A percentile compares a stretch with the other conserved stretches of the same genome.
phyloP scores from a whole-genome alignment of 2,113 vertebrate genomes.

The Platichthys stellatus region DNA sequence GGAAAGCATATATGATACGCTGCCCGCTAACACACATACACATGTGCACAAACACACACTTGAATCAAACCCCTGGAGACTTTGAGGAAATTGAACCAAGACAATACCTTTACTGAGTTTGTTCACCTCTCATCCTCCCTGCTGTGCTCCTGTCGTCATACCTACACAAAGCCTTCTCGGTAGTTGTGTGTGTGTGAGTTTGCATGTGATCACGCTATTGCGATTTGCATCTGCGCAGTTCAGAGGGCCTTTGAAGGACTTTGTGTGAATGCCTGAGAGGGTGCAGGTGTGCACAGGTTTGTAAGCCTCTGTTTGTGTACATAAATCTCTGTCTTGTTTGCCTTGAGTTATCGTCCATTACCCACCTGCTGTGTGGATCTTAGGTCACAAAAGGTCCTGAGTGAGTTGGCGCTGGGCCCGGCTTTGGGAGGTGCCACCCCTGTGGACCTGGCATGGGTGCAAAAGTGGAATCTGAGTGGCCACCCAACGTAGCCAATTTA shows the following conservation, averaged over 20 bases:
- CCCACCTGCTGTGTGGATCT: slow-evolving; percentile 63
- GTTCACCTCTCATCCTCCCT: slow-evolving; percentile 57
- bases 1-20: slow-evolving; percentile 48
- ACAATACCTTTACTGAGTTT: slow-evolving; percentile 61
- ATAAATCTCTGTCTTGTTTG: slow-evolving; percentile 43
- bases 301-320: slow-evolving; percentile 39
- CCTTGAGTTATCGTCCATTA: slow-evolving; percentile 50
- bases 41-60: slow-evolving; percentile 9
- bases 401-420: slow-evolving; percentile 33
- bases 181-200: slow-evolving; percentile 25
- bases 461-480: slow-evolving; percentile 47
- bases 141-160: slow-evolving; percentile 26
- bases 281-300: slow-evolving; percentile 57
- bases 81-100: slow-evolving; percentile 51
- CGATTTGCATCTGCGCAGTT: slow-evolving; percentile 33
- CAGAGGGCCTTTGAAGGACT: slow-evolving; percentile 60
- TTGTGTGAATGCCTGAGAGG: slow-evolving; percentile 49
- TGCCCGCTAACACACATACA: slow-evolving; percentile 7
- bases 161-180: slow-evolving; percentile 20
- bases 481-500: slow-evolving; percentile 50
- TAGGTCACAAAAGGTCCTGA: slow-evolving; percentile 61
- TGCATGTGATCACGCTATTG: slow-evolving; percentile 19
- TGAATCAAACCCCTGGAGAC: slow-evolving; percentile 29
- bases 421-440: slow-evolving; percentile 43
- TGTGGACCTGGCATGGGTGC: slow-evolving; percentile 41